phyloP scores from a whole-genome alignment of 2,888 invertebrate species.

The Lithophane socia region DNA sequence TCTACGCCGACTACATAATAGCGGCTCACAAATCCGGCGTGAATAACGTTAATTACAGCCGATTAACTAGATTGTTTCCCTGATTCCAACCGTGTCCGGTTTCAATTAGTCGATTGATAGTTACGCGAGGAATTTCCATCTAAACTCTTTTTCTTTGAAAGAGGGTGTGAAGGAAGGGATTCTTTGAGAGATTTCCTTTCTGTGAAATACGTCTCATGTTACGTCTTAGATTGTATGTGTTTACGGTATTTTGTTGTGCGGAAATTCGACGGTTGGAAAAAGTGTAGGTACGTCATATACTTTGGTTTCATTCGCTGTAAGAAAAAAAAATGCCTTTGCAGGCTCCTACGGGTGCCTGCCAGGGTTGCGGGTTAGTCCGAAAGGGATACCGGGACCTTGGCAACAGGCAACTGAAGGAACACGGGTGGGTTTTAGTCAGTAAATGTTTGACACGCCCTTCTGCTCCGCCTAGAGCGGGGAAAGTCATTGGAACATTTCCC shows the following conservation, averaged over 20 bases:
- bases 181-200: constrained; percentile 23
- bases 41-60: constrained; percentile 59
- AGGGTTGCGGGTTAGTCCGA: too few relatives aligned
- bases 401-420: too few relatives aligned
- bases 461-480: too few relatives aligned
- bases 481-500: too few relatives aligned
- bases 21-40: constrained; percentile 47
- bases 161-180: not conserved
- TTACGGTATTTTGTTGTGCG: constrained; percentile 1
- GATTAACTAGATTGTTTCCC: constrained; percentile 63
- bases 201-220: constrained; percentile 32
- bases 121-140: constrained; percentile 30
- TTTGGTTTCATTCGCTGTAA: not conserved
- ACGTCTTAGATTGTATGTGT: constrained; percentile 3
- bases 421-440: too few relatives aligned
- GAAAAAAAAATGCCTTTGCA: not conserved
- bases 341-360: too few relatives aligned
- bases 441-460: too few relatives aligned
- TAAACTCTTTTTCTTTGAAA: constrained; percentile 11
- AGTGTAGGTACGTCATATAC: not conserved
- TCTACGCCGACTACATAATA: constrained; percentile 40
- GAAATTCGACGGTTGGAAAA: not conserved
- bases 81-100: constrained; percentile 55
- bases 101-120: constrained; percentile 63
- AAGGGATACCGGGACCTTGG: too few relatives aligned